A percentile compares a stretch with the other conserved stretches of the same genome.
Conservation (phyloP, 2,113 vertebrate species). For the Channa maculata region DNA sequence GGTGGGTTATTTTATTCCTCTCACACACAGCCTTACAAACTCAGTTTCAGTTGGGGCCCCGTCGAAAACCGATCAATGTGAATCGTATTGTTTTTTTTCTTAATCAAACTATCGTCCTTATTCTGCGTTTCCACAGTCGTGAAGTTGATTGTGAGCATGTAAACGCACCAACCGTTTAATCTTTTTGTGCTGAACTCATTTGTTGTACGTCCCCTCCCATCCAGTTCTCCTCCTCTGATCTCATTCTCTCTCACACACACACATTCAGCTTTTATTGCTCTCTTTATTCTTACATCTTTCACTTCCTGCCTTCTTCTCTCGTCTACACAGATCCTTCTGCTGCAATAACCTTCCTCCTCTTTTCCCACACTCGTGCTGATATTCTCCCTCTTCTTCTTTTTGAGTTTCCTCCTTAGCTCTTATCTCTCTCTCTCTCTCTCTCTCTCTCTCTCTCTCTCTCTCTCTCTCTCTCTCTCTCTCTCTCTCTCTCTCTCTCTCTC, state of each 20-base stretch:
- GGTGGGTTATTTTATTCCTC: too few relatives aligned
- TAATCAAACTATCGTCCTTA: not conserved
- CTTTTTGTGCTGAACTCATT: too few relatives aligned
- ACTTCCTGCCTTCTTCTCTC: not conserved
- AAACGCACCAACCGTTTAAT: not conserved
- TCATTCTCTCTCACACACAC: slow-evolving; percentile 6
- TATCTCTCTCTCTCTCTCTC: too few relatives aligned
- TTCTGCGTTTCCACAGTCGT: not conserved
- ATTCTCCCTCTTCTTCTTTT: too few relatives aligned
- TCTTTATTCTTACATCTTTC: slow-evolving; percentile 32
- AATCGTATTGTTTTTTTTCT: not conserved
- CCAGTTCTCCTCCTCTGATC: slow-evolving; percentile 21
- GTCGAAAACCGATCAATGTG: too few relatives aligned
- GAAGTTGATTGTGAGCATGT: not conserved
- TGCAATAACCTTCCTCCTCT: not conserved
- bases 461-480: too few relatives aligned
- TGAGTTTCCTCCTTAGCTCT: too few relatives aligned
- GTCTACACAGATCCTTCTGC: not conserved
- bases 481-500: not conserved
- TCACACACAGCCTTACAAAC: too few relatives aligned
- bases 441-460: too few relatives aligned
- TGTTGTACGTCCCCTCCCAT: not conserved
- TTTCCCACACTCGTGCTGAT: too few relatives aligned
- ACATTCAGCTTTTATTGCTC: slow-evolving; percentile 33
- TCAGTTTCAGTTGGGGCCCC: too few relatives aligned